Base-by-base conservation (phyloP, 2,888 invertebrate genomes). In the Chelonus formosanus region DNA sequence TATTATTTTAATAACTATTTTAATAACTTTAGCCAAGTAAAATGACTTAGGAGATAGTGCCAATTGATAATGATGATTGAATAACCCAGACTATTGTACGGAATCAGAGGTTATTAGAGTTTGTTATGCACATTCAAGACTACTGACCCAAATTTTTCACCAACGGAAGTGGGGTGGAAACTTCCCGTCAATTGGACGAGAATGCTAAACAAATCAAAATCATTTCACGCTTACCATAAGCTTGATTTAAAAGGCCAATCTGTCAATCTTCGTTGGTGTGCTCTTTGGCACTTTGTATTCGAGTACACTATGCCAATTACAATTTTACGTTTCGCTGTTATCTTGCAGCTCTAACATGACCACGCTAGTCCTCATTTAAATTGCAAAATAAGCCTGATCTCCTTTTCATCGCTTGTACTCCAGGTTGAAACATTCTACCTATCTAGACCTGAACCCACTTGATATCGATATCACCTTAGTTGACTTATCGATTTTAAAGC, bases 141-240 rank as follows among this genome's bases (percentile, higher is more conserved):
- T 53, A 55, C 61, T 69, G 72, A 73, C 72, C 73, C 71, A 68
- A 72, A 72, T 73, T 70, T 71, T 63, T 58, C 36, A 60, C 65
- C 63, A 58, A 59, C 70, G 70, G 69, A 73, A 69, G 47, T 67
- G 58, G 63, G 59, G 60, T 44, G 31, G 48, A 47, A 55, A 67
- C 67, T 67, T 62, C 64, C 67, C 57, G 69, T 69, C 60, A 68
- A 72, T 63, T 58, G 63, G 65, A 62, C 8, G 61, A 52, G 45
- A 63, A 65, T 53, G 58, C 67, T 59, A 67, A 73, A 73, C 70
- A 71, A 73, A 71, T 69, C 65, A 63, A 54, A 64, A 63, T 65
- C 65, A 54, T 53, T 60, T 62, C 56, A 63, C 53, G 52, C 65
- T 67, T 65, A 55, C n/a, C 45, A 55, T 54, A 56, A 34, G 34